phyloP scores from a whole-genome alignment of 2,113 vertebrate species.

The Suricata suricatta region DNA sequence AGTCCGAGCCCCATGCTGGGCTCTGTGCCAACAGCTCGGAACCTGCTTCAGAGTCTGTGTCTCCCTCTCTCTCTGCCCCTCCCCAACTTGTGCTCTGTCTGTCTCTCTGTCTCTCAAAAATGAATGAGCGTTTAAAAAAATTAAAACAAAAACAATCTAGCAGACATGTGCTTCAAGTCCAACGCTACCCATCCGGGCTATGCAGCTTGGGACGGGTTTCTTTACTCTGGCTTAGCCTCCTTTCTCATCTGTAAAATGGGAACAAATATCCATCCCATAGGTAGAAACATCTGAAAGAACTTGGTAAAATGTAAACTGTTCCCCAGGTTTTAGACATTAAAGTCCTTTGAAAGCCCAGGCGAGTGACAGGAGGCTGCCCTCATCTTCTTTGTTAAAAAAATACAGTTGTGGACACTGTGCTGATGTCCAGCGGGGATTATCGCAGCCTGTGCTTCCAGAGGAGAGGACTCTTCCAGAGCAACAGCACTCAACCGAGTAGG shows the following conservation, averaged over 20 bases:
- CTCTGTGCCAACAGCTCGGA: too few relatives aligned
- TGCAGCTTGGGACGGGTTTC: not conserved
- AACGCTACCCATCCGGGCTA: not conserved
- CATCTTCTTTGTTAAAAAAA: not conserved
- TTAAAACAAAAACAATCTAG: not conserved
- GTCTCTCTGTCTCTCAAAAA: too few relatives aligned
- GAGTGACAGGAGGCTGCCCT: too few relatives aligned
- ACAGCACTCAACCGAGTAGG: not conserved
- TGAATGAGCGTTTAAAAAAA: too few relatives aligned
- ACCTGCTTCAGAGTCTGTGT: too few relatives aligned
- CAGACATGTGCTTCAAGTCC: fast-evolving
- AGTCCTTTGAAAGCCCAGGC: not conserved
- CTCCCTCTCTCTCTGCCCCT: too few relatives aligned
- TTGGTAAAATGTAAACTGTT: not conserved
- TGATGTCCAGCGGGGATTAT: too few relatives aligned
- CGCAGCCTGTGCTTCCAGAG: fast-evolving
- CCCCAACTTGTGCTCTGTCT: too few relatives aligned
- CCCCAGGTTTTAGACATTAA: not conserved
- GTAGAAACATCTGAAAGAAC: not conserved
- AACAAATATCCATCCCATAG: not conserved
- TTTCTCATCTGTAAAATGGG: not conserved
- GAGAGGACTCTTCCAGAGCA: not conserved
- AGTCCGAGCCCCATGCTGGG: too few relatives aligned
- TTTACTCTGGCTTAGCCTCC: not conserved
- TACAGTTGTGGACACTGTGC: not conserved